Evolutionary conservation across 2,797 vertebrate genomes (phyloP), one percentile per base, ranked within the genome.

Genomic region (Hipposideros larvatus): DNA sequence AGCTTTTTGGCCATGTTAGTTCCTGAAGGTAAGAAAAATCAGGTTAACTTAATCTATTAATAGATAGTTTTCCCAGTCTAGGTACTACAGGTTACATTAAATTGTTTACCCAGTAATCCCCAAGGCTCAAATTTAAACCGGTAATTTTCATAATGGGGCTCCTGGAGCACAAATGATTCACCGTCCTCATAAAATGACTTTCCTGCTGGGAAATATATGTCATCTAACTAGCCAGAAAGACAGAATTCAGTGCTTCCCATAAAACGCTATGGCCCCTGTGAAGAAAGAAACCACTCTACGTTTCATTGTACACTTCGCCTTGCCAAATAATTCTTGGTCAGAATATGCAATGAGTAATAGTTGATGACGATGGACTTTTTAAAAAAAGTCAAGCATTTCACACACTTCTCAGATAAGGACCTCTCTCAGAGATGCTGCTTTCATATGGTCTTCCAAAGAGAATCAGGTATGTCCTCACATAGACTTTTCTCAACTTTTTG

Each of bases 121-220:
- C 22, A 93, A 61, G 85, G 92, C 75, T 91, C 78, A 92, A 75
- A 70, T 8, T 93, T 90, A 96, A 93, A 73, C 65, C 24, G 87
- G 83, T 92, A 78, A 96, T 97, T 97, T 95, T 95, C 95, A 86
- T 92, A 65, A 94, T 77, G 91, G 59, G 71, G 16, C 24, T 95
- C 87, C 65, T n/a, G 65, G 71, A 92, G 92, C 80, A 93, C 88
- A 91, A 68, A 18, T 96, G 94, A 97, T 88, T 96, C 89, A 93
- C 55, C 70, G 11, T 87, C 91, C 46, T 98, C n/a, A 71, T 57
- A 88, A 89, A 94, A 68, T 15, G 51, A 84, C 16, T 46, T 18
- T 92, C 90, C 65, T 95, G 65, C 71, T 75, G 59, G 51, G 41
- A 96, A 85, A 70, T 92, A 84, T 34, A n/a, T 13, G 10, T 68